phyloP scores from a whole-genome alignment of 2,888 invertebrate genomes.

The Lamproptera curius region DNA sequence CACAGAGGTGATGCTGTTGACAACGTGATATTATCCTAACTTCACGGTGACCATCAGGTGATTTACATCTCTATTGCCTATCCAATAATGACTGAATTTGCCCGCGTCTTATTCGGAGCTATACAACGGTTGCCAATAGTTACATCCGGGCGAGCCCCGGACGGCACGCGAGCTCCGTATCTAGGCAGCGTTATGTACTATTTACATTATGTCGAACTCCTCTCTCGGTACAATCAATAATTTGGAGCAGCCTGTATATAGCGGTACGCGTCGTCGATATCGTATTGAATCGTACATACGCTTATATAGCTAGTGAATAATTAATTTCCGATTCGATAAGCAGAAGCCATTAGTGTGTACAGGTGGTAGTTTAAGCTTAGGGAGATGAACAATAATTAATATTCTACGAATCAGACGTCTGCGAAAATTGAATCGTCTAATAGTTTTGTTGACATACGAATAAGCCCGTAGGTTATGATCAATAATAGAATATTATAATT shows the following conservation, averaged over 20 bases:
- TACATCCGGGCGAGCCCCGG: constrained; percentile 39
- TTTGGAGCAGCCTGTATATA: constrained; percentile 18
- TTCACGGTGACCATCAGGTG: constrained; percentile 23
- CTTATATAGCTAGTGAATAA: constrained; percentile 4
- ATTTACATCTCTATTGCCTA: constrained; percentile 29
- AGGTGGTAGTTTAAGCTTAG: neutral
- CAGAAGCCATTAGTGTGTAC: constrained; percentile 6
- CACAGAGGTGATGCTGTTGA: constrained; percentile 38
- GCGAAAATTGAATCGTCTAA: neutral
- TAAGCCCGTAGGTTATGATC: too few relatives aligned
- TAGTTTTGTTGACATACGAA: too few relatives aligned
- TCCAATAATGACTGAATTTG: constrained; percentile 29
- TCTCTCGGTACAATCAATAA: constrained; percentile 25
- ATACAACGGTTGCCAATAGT: constrained; percentile 41
- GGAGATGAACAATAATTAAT: constrained; percentile 10
- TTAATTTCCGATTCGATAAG: constrained; percentile 12
- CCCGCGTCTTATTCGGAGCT: constrained; percentile 14
- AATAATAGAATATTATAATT: too few relatives aligned
- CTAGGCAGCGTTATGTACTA: constrained; percentile 26
- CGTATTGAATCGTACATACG: constrained; percentile 6
- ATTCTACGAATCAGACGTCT: neutral
- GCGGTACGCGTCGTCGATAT: constrained; percentile 3
- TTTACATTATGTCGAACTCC: constrained; percentile 27
- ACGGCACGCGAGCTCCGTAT: constrained; percentile 31
- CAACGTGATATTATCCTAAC: constrained; percentile 34